Base-by-base conservation (phyloP, 2,888 invertebrate genomes). In the Opisthograptis luteolata region DNA sequence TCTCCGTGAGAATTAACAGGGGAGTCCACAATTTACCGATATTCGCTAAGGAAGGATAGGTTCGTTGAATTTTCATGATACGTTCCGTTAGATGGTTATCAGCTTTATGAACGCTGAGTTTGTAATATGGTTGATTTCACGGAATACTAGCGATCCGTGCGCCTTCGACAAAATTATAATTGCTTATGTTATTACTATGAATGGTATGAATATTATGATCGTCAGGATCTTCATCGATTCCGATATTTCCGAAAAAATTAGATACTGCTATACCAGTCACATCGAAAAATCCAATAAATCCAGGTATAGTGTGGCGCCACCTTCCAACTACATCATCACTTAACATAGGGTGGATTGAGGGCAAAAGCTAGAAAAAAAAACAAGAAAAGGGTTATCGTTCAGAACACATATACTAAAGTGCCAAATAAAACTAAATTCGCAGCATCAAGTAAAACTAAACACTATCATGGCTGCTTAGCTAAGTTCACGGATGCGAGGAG, bases 401-500 rank as follows among this genome's bases (percentile, higher is more conserved):
- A 30, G 14, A 7, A 14, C 30, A 13, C 30, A 8, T 4, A 8
- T 13, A 13, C 1, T 2, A 28, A 28, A 13, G 7, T 13, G 22
- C n/a, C n/a, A 22, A n/a, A 22, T 22, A 22, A 7, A 22, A 22
- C 8, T 22, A n/a, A 22, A 3, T 22, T 22, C 22, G n/a, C 25
- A 25, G 25, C 3, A 2, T 24, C n/a, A 8, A 10, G 9, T 25
- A n/a, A 9, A 1, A 25, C 3, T 25, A 10, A 25, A 10, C 13
- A 13, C 14, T 37, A 31, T 22, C 28, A 17, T 9, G 28, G 40
- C 46, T 17, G 32, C 19, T 35, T 10, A 34, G 31, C 47, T 55
- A 66, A 69, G 78, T 81, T 81, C 79, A 83, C 73, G 80, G 81
- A 80, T 80, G 75, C 74, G 62, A 60, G 64, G 79, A 85, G 83